These are phyloP conservation scores for Drosophila nr. fundita DNA, from an alignment of 2,888 invertebrate genomes.

Conservation along the genomic window DNA sequence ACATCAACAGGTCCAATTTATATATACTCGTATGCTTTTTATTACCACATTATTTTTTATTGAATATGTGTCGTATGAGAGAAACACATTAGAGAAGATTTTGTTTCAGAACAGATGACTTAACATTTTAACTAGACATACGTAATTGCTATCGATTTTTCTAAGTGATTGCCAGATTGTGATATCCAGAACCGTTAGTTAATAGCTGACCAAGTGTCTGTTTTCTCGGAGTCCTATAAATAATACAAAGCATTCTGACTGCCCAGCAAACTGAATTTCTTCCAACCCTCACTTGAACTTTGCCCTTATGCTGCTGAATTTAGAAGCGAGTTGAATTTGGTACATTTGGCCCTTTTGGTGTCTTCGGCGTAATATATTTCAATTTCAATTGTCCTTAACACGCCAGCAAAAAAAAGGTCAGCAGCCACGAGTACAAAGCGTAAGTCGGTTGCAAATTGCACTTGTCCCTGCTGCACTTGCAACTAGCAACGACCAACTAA, in stretches of 20 bases:
- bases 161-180: neutral
- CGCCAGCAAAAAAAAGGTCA: conserved; percentile 41
- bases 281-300: conserved; percentile 53
- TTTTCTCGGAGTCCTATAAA: conserved; percentile 29
- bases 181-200: conserved; percentile 4
- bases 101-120: neutral
- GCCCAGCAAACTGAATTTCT: conserved; percentile 62
- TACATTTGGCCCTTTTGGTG: conserved; percentile 43
- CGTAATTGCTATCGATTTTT: neutral
- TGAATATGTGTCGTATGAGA: neutral
- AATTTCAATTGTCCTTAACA: conserved; percentile 71
- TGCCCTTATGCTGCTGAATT: conserved; percentile 36
- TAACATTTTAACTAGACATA: too few relatives aligned
- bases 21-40: neutral
- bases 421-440: conserved; percentile 10
- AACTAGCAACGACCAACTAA: neutral
- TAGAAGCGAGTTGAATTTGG: conserved; percentile 21
- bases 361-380: conserved; percentile 72
- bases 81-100: neutral
- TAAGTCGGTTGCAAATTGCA: conserved; percentile 35
- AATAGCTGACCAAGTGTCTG: conserved; percentile 17
- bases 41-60: neutral
- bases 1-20: conserved; percentile 41
- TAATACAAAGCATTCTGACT: conserved; percentile 26
- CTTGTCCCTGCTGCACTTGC: conserved; percentile 41